A percentile compares a stretch with the other conserved stretches of the same genome.
These are phyloP conservation scores for Drosophila athabasca DNA, from an alignment of 1,140 invertebrate genomes.

Conservation along the genomic window DNA sequence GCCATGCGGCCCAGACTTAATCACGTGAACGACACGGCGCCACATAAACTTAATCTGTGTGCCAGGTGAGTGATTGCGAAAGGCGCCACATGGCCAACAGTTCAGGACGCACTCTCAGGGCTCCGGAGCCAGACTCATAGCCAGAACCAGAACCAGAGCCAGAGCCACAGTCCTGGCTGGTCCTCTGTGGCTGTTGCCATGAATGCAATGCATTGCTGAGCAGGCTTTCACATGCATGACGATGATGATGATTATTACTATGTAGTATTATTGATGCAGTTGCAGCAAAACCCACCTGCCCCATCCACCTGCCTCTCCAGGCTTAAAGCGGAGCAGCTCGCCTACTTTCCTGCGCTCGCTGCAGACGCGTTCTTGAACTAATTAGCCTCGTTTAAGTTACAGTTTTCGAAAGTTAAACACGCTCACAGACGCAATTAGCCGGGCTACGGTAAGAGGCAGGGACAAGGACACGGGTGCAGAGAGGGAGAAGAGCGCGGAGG, in stretches of 20 bases:
- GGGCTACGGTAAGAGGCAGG: not conserved
- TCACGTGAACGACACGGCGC: slow-evolving; percentile 71
- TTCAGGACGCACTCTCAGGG: slow-evolving; percentile 1
- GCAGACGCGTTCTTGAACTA: slow-evolving; percentile 38
- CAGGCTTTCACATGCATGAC: not conserved
- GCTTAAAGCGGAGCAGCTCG: no score
- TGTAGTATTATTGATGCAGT: not conserved
- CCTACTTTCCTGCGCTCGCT: not conserved
- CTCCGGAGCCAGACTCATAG: not conserved
- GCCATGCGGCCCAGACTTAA: slow-evolving; percentile 61
- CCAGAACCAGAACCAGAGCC: no score
- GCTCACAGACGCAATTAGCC: slow-evolving; percentile 63
- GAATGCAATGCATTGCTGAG: no score
- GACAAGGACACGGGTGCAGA: no score
- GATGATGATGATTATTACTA: slow-evolving; percentile 1
- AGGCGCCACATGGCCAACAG: not conserved
- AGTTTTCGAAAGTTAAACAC: slow-evolving; percentile 65
- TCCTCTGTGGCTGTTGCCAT: no score
- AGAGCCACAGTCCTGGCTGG: no score
- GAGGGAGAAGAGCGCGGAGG: no score
- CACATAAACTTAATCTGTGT: slow-evolving; percentile 67
- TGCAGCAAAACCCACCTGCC: no score
- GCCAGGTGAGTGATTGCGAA: slow-evolving; percentile 61
- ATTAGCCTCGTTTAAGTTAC: slow-evolving; percentile 69
- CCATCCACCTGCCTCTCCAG: no score